Evolutionary conservation across 2,113 vertebrate species (phyloP), one percentile per base, ranked within the genome.

Genomic region (Astur gentilis): DNA sequence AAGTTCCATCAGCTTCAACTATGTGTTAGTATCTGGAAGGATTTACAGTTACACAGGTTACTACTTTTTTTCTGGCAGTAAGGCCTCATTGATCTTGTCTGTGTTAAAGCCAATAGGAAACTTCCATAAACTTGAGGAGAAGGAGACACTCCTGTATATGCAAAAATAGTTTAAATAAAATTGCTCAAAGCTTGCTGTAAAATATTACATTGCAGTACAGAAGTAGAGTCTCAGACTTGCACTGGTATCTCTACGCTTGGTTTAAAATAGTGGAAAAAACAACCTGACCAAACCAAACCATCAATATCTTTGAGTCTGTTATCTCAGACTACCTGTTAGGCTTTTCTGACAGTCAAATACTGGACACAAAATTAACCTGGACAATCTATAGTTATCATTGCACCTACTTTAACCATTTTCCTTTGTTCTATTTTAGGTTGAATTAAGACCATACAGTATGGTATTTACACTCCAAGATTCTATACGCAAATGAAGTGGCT

Each of bases 381-480:
- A 84, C 70, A 94, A 72, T 26, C 65, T 84, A 18, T 67, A 91
- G 52, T 38, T 83, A 61, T 81, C 73, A 94, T 83, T 93, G 82
- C 91, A 97, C 92, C 85, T 93, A 69, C 65, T 87, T 89, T 44
- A 95, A 87, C 20, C 27, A 54, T 64, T 93, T 84, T 83, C 50
- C 34, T 93, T 96, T 61, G 31, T 65, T 93, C 52, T 66, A 13
- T 76, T 95, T 89, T 50, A 90, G 52, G 77, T 29, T 97, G 90
- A 90, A 76, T 94, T 97, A 94, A 98, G 96, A 96, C 95, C 95
- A 90, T 26, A 96, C 83, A 95, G 96, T 95, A 91, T n/a, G 70
- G 47, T 97, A 98, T 97, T 97, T 98, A 98, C 96, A 98, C 66
- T 50, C 75, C 93, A 81, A 61, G 52, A 83, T 77, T 79, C 76